These are phyloP conservation scores for Pseudomugil gertrudae DNA, from an alignment of 2,797 vertebrate species.

Conservation along the genomic window DNA sequence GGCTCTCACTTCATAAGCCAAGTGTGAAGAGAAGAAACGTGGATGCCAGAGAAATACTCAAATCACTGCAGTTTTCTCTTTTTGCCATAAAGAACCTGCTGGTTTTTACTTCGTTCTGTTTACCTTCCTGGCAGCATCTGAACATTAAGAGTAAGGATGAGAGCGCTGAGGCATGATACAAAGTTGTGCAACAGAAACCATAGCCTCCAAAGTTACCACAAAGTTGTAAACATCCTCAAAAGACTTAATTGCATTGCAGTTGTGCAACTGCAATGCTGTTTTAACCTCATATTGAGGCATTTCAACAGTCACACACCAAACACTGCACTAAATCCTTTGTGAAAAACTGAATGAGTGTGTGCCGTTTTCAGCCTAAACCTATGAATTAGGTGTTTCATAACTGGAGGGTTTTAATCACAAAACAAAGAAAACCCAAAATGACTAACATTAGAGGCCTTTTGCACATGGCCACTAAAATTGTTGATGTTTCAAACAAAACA, in stretches of 20 bases:
- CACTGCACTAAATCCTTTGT: slow-evolving; percentile 16
- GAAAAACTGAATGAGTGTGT: slow-evolving; percentile 5
- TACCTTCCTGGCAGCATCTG: slow-evolving; percentile 3
- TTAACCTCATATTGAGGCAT: slow-evolving; percentile 1
- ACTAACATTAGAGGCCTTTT: slow-evolving; percentile 8
- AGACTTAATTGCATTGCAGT: slow-evolving; percentile 4
- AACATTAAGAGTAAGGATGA: background rate
- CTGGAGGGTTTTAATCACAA: too few species aligned
- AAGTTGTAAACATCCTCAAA: slow-evolving; percentile 12
- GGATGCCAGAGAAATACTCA: slow-evolving; percentile 15
- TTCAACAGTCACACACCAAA: slow-evolving; percentile 1
- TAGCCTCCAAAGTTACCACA: background rate
- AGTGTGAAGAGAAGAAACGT: slow-evolving; percentile 68
- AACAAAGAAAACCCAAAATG: too few species aligned
- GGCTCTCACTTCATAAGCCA: slow-evolving; percentile 87
- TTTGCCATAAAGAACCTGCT: background rate
- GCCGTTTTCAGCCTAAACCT: background rate
- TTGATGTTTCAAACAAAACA: slow-evolving; percentile 6
- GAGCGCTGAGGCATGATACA: slow-evolving; percentile 4
- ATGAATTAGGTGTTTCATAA: too few species aligned
- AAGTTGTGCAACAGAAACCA: background rate
- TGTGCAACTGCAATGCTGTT: slow-evolving; percentile 15
- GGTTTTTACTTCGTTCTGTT: slow-evolving; percentile 12
- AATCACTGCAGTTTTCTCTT: slow-evolving; percentile 20
- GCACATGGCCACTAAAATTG: slow-evolving; percentile 5